Conservation (phyloP, 2,797 vertebrate genomes). For the Percopsis omiscomaycus region DNA sequence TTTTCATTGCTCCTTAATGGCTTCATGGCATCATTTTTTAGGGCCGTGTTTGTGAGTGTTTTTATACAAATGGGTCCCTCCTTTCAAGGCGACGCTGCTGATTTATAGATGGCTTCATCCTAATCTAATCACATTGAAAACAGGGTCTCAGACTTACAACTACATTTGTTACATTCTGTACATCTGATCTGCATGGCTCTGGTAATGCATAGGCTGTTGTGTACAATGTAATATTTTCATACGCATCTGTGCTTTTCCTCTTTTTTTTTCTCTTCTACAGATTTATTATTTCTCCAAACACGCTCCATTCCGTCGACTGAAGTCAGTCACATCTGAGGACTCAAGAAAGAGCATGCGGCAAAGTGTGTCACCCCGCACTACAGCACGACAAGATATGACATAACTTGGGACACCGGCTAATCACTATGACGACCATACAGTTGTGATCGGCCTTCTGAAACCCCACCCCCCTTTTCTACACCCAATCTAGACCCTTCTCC, state of each 20-base stretch:
- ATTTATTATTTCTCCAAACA: slow-evolving; percentile 32
- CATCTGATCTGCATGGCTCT: no score
- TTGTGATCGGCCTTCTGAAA: slow-evolving; percentile 65
- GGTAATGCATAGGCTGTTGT: neutral
- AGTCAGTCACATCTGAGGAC: slow-evolving; percentile 11
- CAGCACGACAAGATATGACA: slow-evolving; percentile 52
- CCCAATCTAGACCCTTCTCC: slow-evolving; percentile 41
- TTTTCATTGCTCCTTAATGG: no score
- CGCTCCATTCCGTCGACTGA: slow-evolving; percentile 12
- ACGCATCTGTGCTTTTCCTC: neutral
- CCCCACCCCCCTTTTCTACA: slow-evolving; percentile 43
- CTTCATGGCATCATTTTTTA: neutral
- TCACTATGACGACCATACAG: slow-evolving; percentile 55
- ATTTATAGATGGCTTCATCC: no score
- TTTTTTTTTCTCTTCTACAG: slow-evolving; percentile 54
- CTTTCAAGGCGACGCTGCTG: no score
- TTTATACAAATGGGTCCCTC: no score
- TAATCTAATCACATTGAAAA: no score
- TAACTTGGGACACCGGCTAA: slow-evolving; percentile 62
- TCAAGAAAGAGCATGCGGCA: slow-evolving; percentile 59
- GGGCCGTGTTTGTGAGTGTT: no score
- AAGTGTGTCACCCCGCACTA: slow-evolving; percentile 40
- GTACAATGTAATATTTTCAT: neutral
- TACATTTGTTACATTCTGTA: no score
- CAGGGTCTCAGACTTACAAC: no score